phyloP scores from a whole-genome alignment of 2,888 invertebrate species.

The Polia nebulosa region DNA sequence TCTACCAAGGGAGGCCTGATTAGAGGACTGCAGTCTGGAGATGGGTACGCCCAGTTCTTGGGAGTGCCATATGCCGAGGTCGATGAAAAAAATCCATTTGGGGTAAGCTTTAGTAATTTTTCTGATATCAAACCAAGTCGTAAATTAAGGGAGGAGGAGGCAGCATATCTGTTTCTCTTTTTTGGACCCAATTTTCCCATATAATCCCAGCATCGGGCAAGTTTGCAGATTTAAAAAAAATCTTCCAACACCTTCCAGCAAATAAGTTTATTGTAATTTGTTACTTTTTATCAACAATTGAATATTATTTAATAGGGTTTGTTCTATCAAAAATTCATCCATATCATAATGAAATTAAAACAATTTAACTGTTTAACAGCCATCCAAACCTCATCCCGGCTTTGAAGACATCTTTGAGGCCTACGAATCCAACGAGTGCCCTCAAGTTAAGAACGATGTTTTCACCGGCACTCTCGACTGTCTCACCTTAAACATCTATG shows the following conservation, averaged over 20 bases:
- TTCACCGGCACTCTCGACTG: constrained; percentile 62
- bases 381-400: constrained; percentile 24
- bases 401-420: constrained; percentile 63
- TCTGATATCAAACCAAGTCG: background rate
- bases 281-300: background rate
- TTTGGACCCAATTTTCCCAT: too few species aligned
- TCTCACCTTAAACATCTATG: constrained; percentile 63
- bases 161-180: too few species aligned
- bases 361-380: constrained; percentile 2
- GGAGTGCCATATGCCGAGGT: constrained; percentile 46
- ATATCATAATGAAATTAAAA: too few species aligned
- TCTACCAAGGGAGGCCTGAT: constrained; percentile 23
- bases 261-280: background rate
- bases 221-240: background rate
- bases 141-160: too few species aligned
- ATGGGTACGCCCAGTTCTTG: constrained; percentile 38
- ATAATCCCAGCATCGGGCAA: too few species aligned
- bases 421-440: constrained; percentile 57
- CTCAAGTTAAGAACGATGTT: constrained; percentile 42
- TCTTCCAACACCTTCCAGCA: background rate
- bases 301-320: background rate
- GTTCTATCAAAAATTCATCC: too few species aligned
- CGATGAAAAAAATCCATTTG: constrained; percentile 45
- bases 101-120: constrained; percentile 34
- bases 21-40: constrained; percentile 17